Conservation (phyloP, 2,113 vertebrate species). For the Sphaerodactylus townsendi region DNA sequence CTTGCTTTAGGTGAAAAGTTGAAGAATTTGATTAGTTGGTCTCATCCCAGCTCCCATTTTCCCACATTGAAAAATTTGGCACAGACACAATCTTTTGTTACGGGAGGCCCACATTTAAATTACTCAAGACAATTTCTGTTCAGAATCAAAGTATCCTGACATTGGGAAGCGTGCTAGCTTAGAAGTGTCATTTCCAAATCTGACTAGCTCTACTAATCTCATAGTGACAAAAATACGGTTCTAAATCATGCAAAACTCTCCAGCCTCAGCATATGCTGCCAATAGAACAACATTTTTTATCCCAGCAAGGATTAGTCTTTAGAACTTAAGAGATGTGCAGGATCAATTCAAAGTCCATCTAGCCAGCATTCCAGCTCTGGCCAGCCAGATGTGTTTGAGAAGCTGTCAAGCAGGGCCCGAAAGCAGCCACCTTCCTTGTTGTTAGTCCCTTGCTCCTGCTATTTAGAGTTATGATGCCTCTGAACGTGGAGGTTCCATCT, state of each 20-base stretch:
- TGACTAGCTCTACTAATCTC: not conserved
- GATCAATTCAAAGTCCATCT: not conserved
- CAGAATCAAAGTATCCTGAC: conserved; percentile 24
- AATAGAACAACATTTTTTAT: not conserved
- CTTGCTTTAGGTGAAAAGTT: conserved; percentile 27
- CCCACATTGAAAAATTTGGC: conserved; percentile 14
- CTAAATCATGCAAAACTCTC: not conserved
- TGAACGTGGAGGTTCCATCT: not conserved
- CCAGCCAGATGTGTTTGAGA: not conserved
- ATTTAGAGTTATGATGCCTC: not conserved
- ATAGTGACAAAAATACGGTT: not conserved
- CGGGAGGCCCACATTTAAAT: conserved; percentile 12
- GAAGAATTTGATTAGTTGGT: conserved; percentile 30
- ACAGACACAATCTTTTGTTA: conserved; percentile 7
- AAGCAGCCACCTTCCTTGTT: not conserved
- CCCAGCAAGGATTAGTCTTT: not conserved
- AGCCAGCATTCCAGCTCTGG: not conserved
- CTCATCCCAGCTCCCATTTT: conserved; percentile 18
- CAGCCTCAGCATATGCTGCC: not conserved
- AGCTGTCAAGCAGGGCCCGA: not conserved
- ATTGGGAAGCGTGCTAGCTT: not conserved
- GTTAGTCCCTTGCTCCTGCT: not conserved
- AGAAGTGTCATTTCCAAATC: not conserved
- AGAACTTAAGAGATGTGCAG: not conserved
- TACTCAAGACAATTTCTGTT: not conserved